These are phyloP conservation scores for Nixonia krombeini DNA, from an alignment of 1,140 invertebrate genomes.

Conservation along the genomic window DNA sequence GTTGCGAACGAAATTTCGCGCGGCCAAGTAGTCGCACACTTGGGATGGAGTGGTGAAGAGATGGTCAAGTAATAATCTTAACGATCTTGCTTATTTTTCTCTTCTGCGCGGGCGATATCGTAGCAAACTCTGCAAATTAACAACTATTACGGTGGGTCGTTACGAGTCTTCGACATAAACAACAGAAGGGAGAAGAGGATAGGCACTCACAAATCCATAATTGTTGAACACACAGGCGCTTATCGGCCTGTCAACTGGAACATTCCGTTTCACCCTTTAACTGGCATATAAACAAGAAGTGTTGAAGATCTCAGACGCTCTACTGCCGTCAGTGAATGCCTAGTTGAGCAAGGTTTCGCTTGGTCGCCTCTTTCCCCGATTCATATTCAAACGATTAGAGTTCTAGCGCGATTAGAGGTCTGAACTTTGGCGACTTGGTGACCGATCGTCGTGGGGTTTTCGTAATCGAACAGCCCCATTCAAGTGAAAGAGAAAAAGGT, in stretches of 20 bases:
- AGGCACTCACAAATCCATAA: conserved; percentile 10
- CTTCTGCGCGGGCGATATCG: neutral
- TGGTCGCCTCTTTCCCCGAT: conserved; percentile 16
- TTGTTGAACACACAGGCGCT: conserved; percentile 20
- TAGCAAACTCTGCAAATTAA: too few species aligned
- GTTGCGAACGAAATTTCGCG: conserved; percentile 61
- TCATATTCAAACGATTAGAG: conserved; percentile 48
- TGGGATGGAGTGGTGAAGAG: neutral
- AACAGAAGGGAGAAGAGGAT: neutral
- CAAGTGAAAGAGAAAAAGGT: too few species aligned
- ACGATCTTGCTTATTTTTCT: neutral
- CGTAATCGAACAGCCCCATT: conserved; percentile 21
- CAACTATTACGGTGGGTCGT: too few species aligned
- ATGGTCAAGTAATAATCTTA: neutral
- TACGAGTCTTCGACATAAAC: neutral
- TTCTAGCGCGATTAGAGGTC: conserved; percentile 39
- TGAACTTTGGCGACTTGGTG: conserved; percentile 40
- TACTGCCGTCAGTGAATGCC: conserved; percentile 54
- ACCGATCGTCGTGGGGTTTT: conserved; percentile 37
- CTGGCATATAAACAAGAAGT: conserved; percentile 42
- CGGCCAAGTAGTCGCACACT: conserved; percentile 53
- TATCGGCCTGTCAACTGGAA: conserved; percentile 45
- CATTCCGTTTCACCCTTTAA: conserved; percentile 28
- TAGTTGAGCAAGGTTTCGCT: conserved; percentile 34
- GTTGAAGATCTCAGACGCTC: conserved; percentile 61